Base-by-base conservation (phyloP, 2,797 vertebrate genomes). In the Crotalus adamanteus region DNA sequence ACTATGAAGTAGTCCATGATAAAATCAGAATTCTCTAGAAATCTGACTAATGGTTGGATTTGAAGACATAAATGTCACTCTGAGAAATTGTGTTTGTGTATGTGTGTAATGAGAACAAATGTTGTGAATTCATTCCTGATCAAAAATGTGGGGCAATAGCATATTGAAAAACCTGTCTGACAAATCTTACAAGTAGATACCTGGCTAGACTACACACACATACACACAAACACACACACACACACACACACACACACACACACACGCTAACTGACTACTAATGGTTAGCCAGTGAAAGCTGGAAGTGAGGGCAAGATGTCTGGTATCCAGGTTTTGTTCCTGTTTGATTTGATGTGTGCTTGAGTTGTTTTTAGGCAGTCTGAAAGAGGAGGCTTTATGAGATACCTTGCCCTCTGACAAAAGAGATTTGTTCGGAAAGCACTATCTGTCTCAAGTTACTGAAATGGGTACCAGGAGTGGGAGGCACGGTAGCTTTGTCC, bases 401-500 rank as follows among this genome's bases (percentile, higher is more conserved):
- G 0, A 13, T 93, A 69, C 31, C 31, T 0, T 28, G 53, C 13
- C 47, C 28, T 25, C 92, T 91, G 12, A 90, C 47, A 95, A 0
- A 94, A 92, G 65, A 94, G 85, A 55, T 92, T 94, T 51, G 1
- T 92, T 63, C 63, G 3, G 89, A 51, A 86, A 60, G 53, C 20
- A 18, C 47, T 69, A 8, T 51, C 94, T 92, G 53, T 92, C 31
- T 91, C 56, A 37, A 28, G 7, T 90, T 94, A 53, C 91, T 92
- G 14, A 94, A 96, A 91, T 5, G 8, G 65, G 78, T 31, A 91
- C 31, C 61, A 28, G 53, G 26, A 69, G 87, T 26, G 57, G 78
- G 88, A 59, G 55, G 94, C 55, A 6, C 6, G 22, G 85, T 88
- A 87, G 88, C 91, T 95, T 94, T 94, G 86, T 94, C 69, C 2